Base-by-base conservation (phyloP, 2,797 vertebrate species). In the Acipenser oxyrinchus region DNA sequence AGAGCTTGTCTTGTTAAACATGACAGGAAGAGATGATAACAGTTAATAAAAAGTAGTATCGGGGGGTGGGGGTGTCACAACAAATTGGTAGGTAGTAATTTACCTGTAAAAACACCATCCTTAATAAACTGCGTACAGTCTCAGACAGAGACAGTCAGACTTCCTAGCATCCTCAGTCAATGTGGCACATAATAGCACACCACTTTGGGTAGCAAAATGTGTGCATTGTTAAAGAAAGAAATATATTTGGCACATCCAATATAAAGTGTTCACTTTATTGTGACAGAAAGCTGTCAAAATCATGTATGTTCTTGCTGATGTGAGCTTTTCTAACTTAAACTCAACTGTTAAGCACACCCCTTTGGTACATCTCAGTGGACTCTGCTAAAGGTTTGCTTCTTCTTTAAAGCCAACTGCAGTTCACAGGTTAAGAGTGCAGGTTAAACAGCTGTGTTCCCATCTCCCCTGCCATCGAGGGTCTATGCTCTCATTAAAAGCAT, bases 361-460 rank as follows among this genome's bases (percentile, higher is more conserved):
- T n/a, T n/a, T n/a, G 55, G 15, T 11, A n/a, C 55, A 58, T 6
- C 55, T n/a, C 15, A 58, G 12, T 15, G 12, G 12, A 13, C 55
- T 58, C 55, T 58, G 55, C 55, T n/a, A 58, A 13, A 58, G 55
- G 55, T n/a, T 58, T 58, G 55, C 13, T 58, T 58, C 18, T 18
- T 18, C 55, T 6, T 6, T 58, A 58, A 58, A 58, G 13, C 55
- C 11, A 12, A 58, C 55, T 58, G 55, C 11, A 62, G 23, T 10
- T 10, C 62, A 23, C 6, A 61, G 57, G 13, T 76, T 68, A 67
- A 0, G 0, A 0, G 0, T 23, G 0, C 13, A 1, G 9, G 1
- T 0, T 62, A 51, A 49, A 2, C 62, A 65, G 52, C 66, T 70
- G n/a, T 60, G 63, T 18, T 65, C 9, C 48, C 70, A n/a, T 59